Evolutionary conservation across 2,888 invertebrate genomes (phyloP).

Genomic region (Carabus problematicus): DNA sequence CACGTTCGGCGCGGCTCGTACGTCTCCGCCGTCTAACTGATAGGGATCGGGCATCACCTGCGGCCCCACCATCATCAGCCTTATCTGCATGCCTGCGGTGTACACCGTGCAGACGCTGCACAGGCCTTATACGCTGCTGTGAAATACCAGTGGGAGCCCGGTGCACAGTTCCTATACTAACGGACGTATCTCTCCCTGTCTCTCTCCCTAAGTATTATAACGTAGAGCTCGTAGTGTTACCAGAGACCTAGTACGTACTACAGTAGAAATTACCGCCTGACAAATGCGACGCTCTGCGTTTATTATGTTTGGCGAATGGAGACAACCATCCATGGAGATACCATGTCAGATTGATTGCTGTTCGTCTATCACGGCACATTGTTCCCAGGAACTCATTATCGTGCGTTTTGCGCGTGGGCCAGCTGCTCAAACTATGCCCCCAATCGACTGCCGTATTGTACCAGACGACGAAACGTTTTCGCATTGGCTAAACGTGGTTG

Average conservation of each 20-base stretch:
- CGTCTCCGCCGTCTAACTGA: background rate
- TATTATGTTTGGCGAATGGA: slow-evolving; percentile 36
- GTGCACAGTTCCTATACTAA: no score
- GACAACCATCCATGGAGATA: slow-evolving; percentile 11
- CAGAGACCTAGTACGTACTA: no score
- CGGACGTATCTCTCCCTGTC: no score
- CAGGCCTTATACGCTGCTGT: background rate
- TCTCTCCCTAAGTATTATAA: no score
- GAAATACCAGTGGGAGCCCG: background rate
- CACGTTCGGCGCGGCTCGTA: slow-evolving; percentile 45
- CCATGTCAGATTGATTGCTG: slow-evolving; percentile 35
- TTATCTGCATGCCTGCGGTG: slow-evolving; percentile 33
- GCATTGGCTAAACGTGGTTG: no score
- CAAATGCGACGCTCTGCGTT: slow-evolving; percentile 32
- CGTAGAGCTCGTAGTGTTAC: background rate
- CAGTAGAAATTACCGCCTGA: slow-evolving; percentile 11
- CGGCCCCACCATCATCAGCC: slow-evolving; percentile 51
- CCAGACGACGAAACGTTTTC: no score
- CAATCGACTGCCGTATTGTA: no score
- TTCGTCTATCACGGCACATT: slow-evolving; percentile 23
- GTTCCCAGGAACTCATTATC: background rate
- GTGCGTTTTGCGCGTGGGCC: no score
- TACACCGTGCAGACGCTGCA: slow-evolving; percentile 14
- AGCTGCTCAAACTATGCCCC: no score
- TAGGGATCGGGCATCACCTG: slow-evolving; percentile 53